Evolutionary conservation across 2,888 invertebrate species (phyloP).

Genomic region (Thymelicus lineola): DNA sequence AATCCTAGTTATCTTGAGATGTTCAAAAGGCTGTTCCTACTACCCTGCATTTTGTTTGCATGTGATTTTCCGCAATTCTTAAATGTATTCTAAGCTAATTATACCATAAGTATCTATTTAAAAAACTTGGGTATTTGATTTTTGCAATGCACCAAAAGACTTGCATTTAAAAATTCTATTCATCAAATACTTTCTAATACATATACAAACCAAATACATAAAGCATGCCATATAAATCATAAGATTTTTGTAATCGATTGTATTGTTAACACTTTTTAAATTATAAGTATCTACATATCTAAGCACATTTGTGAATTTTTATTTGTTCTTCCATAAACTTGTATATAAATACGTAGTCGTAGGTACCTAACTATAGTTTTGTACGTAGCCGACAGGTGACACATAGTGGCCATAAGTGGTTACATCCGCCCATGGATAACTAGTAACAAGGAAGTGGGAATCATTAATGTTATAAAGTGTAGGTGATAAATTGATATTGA

Average conservation of each 20-base stretch:
- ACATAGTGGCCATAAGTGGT: no score
- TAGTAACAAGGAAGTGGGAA: no score
- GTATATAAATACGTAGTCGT: no score
- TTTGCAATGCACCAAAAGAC: background rate
- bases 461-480: no score
- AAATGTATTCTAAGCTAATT: slow-evolving; percentile 15
- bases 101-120: background rate
- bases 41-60: background rate
- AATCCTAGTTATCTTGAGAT: background rate
- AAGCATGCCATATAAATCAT: background rate
- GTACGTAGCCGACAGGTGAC: no score
- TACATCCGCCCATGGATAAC: no score
- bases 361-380: no score
- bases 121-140: background rate
- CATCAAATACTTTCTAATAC: slow-evolving; percentile 9
- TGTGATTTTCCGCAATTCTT: slow-evolving; percentile 9
- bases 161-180: slow-evolving; percentile 6
- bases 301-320: slow-evolving; percentile 12
- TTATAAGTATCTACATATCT: slow-evolving; percentile 18
- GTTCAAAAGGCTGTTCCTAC: slow-evolving; percentile 9
- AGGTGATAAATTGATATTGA: no score
- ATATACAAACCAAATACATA: slow-evolving; percentile 14
- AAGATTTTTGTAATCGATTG: slow-evolving; percentile 15
- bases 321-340: background rate
- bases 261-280: slow-evolving; percentile 29